Percentiles rank a stretch among this genome's conserved stretches.
Evolutionary conservation across 2,888 invertebrate genomes (phyloP).

Genomic region (Gryllus longicercus): DNA sequence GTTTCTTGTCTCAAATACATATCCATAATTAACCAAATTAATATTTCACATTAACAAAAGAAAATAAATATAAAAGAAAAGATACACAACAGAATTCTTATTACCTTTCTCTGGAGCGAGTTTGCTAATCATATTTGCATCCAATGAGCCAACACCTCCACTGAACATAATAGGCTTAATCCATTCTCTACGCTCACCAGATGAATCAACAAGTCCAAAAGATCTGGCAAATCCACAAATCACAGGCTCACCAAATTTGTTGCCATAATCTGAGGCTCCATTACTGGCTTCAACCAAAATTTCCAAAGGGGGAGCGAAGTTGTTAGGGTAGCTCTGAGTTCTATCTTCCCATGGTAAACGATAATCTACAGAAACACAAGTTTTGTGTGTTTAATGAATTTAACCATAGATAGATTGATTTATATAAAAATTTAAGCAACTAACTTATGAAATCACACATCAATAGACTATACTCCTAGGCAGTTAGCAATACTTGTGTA

Average conservation of each 20-base stretch:
- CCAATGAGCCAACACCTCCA: conserved; percentile 90
- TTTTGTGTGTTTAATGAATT: neutral
- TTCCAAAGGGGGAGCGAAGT: conserved; percentile 86
- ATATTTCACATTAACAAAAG: too few relatives aligned
- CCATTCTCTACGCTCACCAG: conserved; percentile 77
- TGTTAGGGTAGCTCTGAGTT: conserved; percentile 71
- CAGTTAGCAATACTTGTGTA: too few relatives aligned
- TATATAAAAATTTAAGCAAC: neutral
- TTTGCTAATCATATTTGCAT: conserved; percentile 76
- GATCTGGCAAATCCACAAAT: conserved; percentile 87
- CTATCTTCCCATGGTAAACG: conserved; percentile 81
- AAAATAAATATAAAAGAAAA: neutral
- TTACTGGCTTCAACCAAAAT: conserved; percentile 94
- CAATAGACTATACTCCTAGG: too few relatives aligned
- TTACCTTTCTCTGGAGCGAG: conserved; percentile 67
- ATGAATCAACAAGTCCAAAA: conserved; percentile 69
- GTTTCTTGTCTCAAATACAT: too few relatives aligned
- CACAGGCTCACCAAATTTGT: conserved; percentile 97
- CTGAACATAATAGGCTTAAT: conserved; percentile 99
- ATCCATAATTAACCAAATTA: too few relatives aligned
- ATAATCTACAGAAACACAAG: conserved; percentile 60
- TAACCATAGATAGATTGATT: neutral
- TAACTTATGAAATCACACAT: too few relatives aligned
- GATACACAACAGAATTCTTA: neutral
- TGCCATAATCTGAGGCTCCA: conserved; percentile 98